A percentile compares a stretch with the other conserved stretches of the same genome.
These are phyloP conservation scores for Lasioglossum albipes DNA, from an alignment of 1,140 invertebrate genomes.

Conservation along the genomic window DNA sequence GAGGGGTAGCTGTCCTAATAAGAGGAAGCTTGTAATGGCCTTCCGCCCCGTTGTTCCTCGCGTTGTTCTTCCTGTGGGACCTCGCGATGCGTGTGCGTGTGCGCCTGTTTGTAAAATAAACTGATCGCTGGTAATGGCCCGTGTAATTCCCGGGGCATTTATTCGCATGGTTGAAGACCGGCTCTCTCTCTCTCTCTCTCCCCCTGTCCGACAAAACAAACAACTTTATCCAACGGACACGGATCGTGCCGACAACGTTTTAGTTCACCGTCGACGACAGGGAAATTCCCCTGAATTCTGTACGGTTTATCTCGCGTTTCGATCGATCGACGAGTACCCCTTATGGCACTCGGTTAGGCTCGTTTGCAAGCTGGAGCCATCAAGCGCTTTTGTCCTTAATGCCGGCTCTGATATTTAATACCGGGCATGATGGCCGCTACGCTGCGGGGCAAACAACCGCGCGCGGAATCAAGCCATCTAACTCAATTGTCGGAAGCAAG, in stretches of 20 bases:
- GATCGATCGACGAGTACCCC: slow-evolving; percentile 25
- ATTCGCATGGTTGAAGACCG: slow-evolving; percentile 52
- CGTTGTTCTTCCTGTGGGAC: slow-evolving; percentile 29
- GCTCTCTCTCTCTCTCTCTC: too few species aligned
- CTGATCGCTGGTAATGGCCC: slow-evolving; percentile 53
- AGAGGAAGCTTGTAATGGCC: slow-evolving; percentile 59
- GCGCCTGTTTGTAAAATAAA: slow-evolving; percentile 51
- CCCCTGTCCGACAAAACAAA: neutral
- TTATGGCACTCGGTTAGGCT: too few species aligned
- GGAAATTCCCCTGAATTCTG: slow-evolving; percentile 7
- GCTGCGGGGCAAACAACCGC: neutral
- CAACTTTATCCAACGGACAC: slow-evolving; percentile 38
- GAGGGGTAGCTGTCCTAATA: slow-evolving; percentile 46
- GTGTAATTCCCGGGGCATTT: slow-evolving; percentile 59
- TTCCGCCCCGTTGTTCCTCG: slow-evolving; percentile 58
- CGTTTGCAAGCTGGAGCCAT: neutral
- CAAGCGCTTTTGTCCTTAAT: slow-evolving; percentile 18
- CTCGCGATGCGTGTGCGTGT: slow-evolving; percentile 22
- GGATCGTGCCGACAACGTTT: slow-evolving; percentile 24
- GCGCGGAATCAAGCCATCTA: slow-evolving; percentile 39
- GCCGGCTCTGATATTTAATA: slow-evolving; percentile 9
- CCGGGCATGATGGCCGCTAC: neutral
- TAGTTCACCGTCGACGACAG: neutral
- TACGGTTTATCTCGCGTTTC: slow-evolving; percentile 37
- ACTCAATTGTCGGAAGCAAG: slow-evolving; percentile 43